Evolutionary conservation across 2,113 vertebrate genomes (phyloP).

Genomic region (Furnarius figulus): DNA sequence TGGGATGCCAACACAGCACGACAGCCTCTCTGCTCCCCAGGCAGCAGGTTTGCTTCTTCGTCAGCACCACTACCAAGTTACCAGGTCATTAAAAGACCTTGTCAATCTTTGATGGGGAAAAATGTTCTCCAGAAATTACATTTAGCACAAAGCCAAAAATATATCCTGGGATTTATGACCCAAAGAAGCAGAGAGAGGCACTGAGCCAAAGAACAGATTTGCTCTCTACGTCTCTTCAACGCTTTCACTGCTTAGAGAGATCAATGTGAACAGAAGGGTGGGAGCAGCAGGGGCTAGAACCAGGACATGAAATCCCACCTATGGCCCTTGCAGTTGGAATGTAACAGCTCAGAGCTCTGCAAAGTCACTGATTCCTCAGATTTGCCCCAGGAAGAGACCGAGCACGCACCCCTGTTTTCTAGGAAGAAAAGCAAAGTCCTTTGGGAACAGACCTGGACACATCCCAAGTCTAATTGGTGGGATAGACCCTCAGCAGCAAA

Average conservation of each 20-base stretch:
- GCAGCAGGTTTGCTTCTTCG: not conserved
- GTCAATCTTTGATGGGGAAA: not conserved
- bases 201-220: not conserved
- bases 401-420: not conserved
- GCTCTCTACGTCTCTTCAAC: not conserved
- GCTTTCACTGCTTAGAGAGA: not conserved
- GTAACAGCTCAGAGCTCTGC: not conserved
- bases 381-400: not conserved
- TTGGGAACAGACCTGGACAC: fast-evolving
- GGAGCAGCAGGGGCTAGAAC: not conserved
- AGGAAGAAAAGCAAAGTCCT: not conserved
- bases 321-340: not conserved
- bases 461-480: not conserved
- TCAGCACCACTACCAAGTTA: not conserved
- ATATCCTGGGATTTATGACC: not conserved
- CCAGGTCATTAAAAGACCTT: not conserved
- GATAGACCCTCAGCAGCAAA: not conserved
- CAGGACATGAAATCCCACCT: not conserved
- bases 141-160: not conserved
- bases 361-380: not conserved
- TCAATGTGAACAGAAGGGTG: not conserved
- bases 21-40: not conserved
- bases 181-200: not conserved
- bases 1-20: fast-evolving
- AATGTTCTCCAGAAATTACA: not conserved